These are phyloP conservation scores for Aleiodes sp. DNA, from an alignment of 1,140 invertebrate species.

Conservation along the genomic window DNA sequence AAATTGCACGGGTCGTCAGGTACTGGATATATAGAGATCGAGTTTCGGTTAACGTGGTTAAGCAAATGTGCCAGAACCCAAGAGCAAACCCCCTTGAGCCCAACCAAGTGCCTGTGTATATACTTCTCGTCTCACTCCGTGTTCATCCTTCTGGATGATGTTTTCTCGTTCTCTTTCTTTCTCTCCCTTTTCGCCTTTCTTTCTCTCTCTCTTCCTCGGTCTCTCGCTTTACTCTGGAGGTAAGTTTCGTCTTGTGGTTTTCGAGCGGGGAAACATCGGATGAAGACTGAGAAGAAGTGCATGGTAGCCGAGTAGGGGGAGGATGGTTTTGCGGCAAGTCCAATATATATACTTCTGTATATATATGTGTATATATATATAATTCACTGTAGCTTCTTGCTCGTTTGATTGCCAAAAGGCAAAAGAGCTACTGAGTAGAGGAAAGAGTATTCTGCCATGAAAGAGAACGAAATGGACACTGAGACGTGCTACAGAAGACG, in stretches of 20 bases:
- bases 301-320: neutral
- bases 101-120: constrained; percentile 2
- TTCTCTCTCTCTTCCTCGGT: no score
- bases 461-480: neutral
- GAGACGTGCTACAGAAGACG: constrained; percentile 6
- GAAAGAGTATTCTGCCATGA: neutral
- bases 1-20: constrained; percentile 24
- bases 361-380: neutral
- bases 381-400: constrained; percentile 14
- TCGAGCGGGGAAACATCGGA: neutral
- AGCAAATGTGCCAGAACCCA: constrained; percentile 25
- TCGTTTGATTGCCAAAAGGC: constrained; percentile 29
- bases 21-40: constrained; percentile 14
- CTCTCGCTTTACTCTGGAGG: neutral
- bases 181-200: no score
- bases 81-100: neutral
- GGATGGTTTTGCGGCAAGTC: neutral
- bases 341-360: neutral
- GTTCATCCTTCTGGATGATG: neutral
- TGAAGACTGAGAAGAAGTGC: neutral
- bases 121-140: neutral
- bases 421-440: constrained; percentile 5
- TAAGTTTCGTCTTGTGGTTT: constrained; percentile 25
- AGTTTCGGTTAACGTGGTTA: constrained; percentile 28
- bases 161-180: neutral